These are phyloP conservation scores for Anthopleura sola DNA, from an alignment of 64 coral and sea anemone genomes.

Conservation along the genomic window DNA sequence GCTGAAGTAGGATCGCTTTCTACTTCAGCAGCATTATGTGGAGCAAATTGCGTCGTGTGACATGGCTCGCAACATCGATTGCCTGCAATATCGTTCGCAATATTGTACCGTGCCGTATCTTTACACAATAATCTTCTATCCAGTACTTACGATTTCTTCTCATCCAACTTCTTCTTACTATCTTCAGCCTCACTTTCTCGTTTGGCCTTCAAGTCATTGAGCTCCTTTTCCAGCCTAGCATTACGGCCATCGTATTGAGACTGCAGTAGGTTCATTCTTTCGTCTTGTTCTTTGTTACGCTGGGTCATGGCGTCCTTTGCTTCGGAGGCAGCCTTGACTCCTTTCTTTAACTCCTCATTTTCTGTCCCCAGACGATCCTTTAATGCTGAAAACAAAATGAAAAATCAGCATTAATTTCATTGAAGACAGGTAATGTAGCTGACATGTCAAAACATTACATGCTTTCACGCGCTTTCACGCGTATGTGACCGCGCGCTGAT, in stretches of 20 bases:
- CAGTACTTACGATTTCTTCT: constrained; percentile 42
- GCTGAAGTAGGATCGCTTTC: too few relatives aligned
- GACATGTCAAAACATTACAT: too few relatives aligned
- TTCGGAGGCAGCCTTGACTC: constrained; percentile 38
- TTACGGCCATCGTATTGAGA: constrained; percentile 83
- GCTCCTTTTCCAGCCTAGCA: constrained; percentile 82
- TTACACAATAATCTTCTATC: neutral
- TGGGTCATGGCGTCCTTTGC: constrained; percentile 57
- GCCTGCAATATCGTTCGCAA: too few relatives aligned
- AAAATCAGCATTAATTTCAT: neutral
- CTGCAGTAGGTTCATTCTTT: constrained; percentile 68
- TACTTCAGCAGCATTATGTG: too few relatives aligned
- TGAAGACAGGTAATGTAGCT: neutral
- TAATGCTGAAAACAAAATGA: constrained; percentile 25
- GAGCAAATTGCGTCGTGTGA: too few relatives aligned
- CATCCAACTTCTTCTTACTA: constrained; percentile 28
- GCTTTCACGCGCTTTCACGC: too few relatives aligned
- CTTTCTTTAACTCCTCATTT: constrained; percentile 85
- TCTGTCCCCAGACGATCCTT: constrained; percentile 76
- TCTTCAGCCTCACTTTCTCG: constrained; percentile 31
- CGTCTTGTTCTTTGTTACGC: constrained; percentile 56
- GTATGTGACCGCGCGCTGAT: too few relatives aligned
- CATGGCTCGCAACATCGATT: too few relatives aligned
- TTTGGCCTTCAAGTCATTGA: constrained; percentile 47
- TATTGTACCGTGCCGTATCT: too few relatives aligned